These are phyloP conservation scores for Ramazzottius varieornatus DNA, from an alignment of 2,888 invertebrate genomes.

Conservation along the genomic window DNA sequence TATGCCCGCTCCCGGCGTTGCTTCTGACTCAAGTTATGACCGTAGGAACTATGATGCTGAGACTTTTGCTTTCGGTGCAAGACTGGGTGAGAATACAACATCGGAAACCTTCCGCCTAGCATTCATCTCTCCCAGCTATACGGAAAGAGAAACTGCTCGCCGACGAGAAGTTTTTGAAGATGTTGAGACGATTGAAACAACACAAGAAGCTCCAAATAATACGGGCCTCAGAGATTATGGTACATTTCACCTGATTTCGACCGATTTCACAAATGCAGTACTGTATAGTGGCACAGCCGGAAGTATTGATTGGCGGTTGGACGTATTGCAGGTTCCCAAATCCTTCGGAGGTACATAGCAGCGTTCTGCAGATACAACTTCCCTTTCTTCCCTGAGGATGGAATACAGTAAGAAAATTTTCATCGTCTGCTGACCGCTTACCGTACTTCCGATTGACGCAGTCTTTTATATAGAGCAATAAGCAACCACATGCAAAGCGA, in stretches of 20 bases:
- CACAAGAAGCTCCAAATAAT: not conserved
- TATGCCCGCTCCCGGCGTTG: too few species aligned
- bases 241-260: too few species aligned
- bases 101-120: not conserved
- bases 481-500: not conserved
- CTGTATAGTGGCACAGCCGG: too few species aligned
- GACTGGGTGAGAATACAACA: not conserved
- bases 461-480: not conserved
- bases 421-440: too few species aligned
- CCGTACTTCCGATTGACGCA: too few species aligned
- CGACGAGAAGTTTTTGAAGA: not conserved
- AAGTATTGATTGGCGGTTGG: too few species aligned
- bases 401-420: too few species aligned
- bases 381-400: not conserved
- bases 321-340: too few species aligned
- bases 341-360: too few species aligned
- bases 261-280: too few species aligned
- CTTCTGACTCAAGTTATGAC: too few species aligned
- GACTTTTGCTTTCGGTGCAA: not conserved
- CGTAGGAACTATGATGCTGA: not conserved
- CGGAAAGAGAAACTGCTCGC: not conserved
- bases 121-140: not conserved
- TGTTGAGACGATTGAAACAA: not conserved
- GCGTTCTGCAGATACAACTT: not conserved
- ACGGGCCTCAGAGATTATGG: not conserved